These are phyloP conservation scores for Chiloscyllium punctatum DNA, from an alignment of 2,797 vertebrate species.

Conservation along the genomic window DNA sequence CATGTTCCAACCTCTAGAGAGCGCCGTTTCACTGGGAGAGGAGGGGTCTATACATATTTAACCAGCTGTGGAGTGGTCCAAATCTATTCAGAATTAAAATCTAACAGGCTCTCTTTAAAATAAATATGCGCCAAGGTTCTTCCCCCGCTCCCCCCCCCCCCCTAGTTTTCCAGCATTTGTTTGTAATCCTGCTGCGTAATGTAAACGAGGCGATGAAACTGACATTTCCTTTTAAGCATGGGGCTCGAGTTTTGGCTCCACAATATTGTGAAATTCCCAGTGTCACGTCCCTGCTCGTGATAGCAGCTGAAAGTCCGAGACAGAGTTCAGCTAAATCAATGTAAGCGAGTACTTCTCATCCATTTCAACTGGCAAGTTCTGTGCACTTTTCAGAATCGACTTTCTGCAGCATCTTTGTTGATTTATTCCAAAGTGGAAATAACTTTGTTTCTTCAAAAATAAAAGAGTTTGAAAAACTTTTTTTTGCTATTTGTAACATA, in stretches of 20 bases:
- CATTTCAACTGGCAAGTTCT: neutral
- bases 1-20: neutral
- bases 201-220: neutral
- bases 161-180: neutral
- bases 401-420: neutral
- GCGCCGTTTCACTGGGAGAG: slow-evolving; percentile 13
- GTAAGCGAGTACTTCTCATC: neutral
- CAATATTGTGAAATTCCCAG: neutral
- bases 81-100: neutral
- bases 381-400: neutral
- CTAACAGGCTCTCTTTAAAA: neutral
- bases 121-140: neutral
- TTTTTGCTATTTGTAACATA: neutral
- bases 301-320: slow-evolving; percentile 11
- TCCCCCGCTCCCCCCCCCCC: neutral
- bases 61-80: slow-evolving; percentile 1
- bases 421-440: neutral
- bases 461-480: neutral
- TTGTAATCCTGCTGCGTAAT: neutral
- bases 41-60: neutral
- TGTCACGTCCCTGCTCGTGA: neutral
- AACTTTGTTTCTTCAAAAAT: neutral
- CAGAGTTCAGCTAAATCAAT: neutral
- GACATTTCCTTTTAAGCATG: neutral
- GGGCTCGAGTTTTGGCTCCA: neutral